Percentiles rank a stretch among this genome's conserved stretches.
Conservation (phyloP, 2,797 vertebrate genomes). For the Rhincodon typus region DNA sequence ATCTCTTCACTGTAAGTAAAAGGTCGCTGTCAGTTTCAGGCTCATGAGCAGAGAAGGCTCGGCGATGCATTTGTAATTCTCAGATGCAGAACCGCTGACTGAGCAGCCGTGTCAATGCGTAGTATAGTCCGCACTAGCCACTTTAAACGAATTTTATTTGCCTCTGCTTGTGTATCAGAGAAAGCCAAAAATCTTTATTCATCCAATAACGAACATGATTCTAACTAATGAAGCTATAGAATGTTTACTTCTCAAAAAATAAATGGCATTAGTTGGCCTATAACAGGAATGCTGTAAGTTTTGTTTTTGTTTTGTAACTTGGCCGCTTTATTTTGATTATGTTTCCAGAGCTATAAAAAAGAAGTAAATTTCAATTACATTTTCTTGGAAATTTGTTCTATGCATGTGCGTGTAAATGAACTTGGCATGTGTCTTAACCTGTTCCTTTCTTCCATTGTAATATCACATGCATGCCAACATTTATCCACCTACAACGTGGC, state of each 20-base stretch:
- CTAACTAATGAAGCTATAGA: background rate
- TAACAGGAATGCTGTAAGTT: background rate
- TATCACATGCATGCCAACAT: background rate
- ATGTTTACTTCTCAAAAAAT: background rate
- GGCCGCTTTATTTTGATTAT: background rate
- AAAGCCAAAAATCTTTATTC: background rate
- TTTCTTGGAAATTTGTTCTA: background rate
- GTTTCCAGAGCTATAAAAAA: background rate
- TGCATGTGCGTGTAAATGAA: too few relatives aligned
- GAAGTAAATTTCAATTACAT: background rate
- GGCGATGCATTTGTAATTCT: background rate
- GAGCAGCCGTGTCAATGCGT: background rate
- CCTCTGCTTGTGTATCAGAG: background rate
- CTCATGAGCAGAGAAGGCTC: background rate
- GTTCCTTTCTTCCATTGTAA: background rate
- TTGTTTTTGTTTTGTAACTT: background rate
- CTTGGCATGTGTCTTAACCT: background rate
- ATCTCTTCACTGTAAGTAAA: background rate
- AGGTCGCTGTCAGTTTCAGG: background rate
- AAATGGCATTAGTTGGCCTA: background rate
- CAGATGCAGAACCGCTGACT: too few relatives aligned
- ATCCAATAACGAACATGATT: background rate
- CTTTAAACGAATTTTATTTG: background rate
- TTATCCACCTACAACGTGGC: background rate
- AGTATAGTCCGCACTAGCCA: background rate